Conservation (phyloP, 2,113 vertebrate species). For the Tympanuchus pallidicinctus region DNA sequence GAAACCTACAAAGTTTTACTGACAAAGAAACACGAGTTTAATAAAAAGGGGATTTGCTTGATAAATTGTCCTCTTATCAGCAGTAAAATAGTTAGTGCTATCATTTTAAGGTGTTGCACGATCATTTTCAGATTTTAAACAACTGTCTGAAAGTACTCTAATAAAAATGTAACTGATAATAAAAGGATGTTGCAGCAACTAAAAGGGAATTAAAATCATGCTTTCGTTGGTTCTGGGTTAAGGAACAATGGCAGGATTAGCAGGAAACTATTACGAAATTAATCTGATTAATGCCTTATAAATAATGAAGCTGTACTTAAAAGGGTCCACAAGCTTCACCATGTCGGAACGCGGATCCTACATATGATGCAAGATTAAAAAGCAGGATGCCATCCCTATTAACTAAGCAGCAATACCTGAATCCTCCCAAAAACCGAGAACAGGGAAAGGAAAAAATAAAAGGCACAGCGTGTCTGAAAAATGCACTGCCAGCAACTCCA, state of each 20-base stretch:
- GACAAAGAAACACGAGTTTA: conserved; percentile 25
- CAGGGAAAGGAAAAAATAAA: conserved; percentile 31
- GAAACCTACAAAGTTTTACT: background rate
- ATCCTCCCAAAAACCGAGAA: conserved; percentile 74
- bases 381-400: conserved; percentile 65
- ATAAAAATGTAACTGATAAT: conserved; percentile 60
- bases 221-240: conserved; percentile 62
- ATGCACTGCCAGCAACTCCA: conserved; percentile 60
- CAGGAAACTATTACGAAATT: conserved; percentile 73
- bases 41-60: conserved; percentile 1
- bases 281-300: conserved; percentile 76
- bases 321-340: conserved; percentile 74
- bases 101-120: conserved; percentile 36
- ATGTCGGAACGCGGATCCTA: conserved; percentile 71
- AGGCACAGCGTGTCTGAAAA: background rate
- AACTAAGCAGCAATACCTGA: conserved; percentile 75
- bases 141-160: conserved; percentile 33
- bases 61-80: conserved; percentile 23
- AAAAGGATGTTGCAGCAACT: conserved; percentile 57
- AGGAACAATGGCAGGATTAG: conserved; percentile 75
- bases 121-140: conserved; percentile 35
- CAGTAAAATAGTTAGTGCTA: background rate
- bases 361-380: conserved; percentile 55
- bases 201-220: conserved; percentile 62
- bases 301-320: conserved; percentile 73